Percentiles rank a stretch among this genome's conserved stretches.
Conservation (phyloP, 1,140 invertebrate genomes). For the Leguminivora glycinivorella region DNA sequence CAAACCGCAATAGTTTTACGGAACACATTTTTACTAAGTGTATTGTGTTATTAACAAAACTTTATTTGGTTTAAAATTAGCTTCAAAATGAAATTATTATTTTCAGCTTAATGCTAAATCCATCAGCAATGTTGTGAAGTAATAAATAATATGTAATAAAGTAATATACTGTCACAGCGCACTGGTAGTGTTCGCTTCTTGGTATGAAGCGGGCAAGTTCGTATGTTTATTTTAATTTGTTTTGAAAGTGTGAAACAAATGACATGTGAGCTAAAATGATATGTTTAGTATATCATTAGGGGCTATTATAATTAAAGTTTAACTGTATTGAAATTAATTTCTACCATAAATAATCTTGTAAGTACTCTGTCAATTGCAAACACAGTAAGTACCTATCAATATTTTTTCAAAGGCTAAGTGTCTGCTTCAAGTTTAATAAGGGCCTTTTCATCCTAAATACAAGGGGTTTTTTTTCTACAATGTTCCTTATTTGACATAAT, state of each 20-base stretch:
- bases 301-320: neutral
- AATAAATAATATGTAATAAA: slow-evolving; percentile 11
- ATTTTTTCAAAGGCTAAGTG: too few relatives aligned
- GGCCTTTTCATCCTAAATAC: too few relatives aligned
- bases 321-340: too few relatives aligned
- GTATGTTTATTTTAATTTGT: neutral
- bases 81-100: neutral
- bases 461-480: too few relatives aligned
- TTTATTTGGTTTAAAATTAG: neutral
- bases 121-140: neutral
- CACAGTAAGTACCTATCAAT: too few relatives aligned
- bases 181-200: neutral
- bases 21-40: too few relatives aligned
- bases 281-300: neutral
- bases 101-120: neutral
- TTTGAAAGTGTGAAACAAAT: slow-evolving; percentile 2
- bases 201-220: neutral
- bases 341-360: too few relatives aligned
- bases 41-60: neutral
- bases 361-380: too few relatives aligned
- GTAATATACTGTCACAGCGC: neutral
- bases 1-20: too few relatives aligned
- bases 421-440: too few relatives aligned
- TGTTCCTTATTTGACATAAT: too few relatives aligned
- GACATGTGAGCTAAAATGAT: neutral